Evolutionary conservation across 2,113 vertebrate genomes (phyloP).

Genomic region (Lophius piscatorius): DNA sequence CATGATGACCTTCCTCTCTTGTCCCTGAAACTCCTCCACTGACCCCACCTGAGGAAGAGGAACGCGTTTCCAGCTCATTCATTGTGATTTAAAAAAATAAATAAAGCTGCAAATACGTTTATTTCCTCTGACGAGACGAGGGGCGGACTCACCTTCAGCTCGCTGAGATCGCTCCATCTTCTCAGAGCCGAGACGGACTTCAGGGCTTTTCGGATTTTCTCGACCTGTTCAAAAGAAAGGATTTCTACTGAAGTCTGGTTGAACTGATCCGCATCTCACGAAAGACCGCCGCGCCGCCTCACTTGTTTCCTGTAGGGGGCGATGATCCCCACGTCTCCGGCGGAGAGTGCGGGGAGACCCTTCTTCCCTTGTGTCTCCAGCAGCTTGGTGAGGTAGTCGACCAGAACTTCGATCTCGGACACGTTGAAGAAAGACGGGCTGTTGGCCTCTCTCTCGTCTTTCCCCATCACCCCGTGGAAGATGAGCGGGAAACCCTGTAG

Average conservation of each 20-base stretch:
- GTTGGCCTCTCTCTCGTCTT: conserved; percentile 83
- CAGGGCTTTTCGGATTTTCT: conserved; percentile 89
- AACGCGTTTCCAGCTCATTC: no score
- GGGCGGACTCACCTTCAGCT: conserved; percentile 93
- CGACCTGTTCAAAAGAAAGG: conserved; percentile 79
- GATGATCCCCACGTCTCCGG: conserved; percentile 89
- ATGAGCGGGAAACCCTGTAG: conserved; percentile 90
- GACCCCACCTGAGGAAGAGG: conserved; percentile 85
- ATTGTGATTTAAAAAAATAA: no score
- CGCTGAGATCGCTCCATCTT: conserved; percentile 78
- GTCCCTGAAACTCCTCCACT: conserved; percentile 96
- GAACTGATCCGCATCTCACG: conserved; percentile 88
- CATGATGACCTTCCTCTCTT: conserved; percentile 88
- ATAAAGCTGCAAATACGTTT: no score
- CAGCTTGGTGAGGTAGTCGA: conserved; percentile 85
- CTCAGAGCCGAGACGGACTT: conserved; percentile 66
- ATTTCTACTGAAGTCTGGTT: no score
- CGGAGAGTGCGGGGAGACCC: conserved; percentile 70
- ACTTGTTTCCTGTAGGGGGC: conserved; percentile 97
- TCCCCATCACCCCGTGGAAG: conserved; percentile 88
- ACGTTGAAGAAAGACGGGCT: conserved; percentile 95
- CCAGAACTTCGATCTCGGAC: conserved; percentile 83
- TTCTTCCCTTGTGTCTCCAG: conserved; percentile 79
- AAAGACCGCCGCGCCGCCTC: conserved; percentile 90
- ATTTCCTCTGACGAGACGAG: no score